phyloP scores from a whole-genome alignment of 2,797 vertebrate species.

The Pseudomugil gertrudae region DNA sequence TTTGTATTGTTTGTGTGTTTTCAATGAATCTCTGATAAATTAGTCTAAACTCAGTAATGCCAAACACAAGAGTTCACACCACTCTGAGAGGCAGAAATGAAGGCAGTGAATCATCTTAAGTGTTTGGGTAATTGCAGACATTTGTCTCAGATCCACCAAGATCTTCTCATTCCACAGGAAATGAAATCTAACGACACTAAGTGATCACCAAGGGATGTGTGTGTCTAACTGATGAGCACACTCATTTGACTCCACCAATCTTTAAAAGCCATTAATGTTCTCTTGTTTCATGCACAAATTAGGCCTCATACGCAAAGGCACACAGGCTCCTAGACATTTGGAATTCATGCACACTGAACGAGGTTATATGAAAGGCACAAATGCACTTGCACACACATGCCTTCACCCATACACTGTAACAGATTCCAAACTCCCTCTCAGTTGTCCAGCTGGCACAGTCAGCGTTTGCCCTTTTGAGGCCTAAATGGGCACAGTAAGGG shows the following conservation, averaged over 20 bases:
- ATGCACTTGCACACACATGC: slow-evolving; percentile 16
- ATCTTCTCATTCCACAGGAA: slow-evolving; percentile 75
- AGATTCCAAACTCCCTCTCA: slow-evolving; percentile 43
- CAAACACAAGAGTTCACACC: slow-evolving; percentile 26
- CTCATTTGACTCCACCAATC: slow-evolving; percentile 77
- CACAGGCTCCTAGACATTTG: slow-evolving; percentile 48
- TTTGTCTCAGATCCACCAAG: slow-evolving; percentile 74
- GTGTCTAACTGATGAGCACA: slow-evolving; percentile 70
- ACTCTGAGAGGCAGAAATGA: slow-evolving; percentile 53
- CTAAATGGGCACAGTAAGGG: slow-evolving; percentile 66
- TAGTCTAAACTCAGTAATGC: slow-evolving; percentile 29
- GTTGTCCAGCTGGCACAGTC: slow-evolving; percentile 59
- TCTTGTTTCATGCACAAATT: slow-evolving; percentile 70
- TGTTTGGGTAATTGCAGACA: slow-evolving; percentile 68
- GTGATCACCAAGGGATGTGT: slow-evolving; percentile 69
- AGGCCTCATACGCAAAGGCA: slow-evolving; percentile 39
- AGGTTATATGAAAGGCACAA: slow-evolving; percentile 11
- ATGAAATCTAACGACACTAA: slow-evolving; percentile 78
- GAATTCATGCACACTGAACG: slow-evolving; percentile 10
- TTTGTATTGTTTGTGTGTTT: slow-evolving; percentile 24
- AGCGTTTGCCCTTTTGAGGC: slow-evolving; percentile 59
- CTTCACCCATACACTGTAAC: slow-evolving; percentile 24
- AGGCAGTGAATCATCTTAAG: slow-evolving; percentile 67
- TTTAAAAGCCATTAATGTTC: slow-evolving; percentile 78
- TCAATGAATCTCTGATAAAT: slow-evolving; percentile 31